phyloP scores from a whole-genome alignment of 2,888 invertebrate genomes.

The Ferdinandea cuprea region DNA sequence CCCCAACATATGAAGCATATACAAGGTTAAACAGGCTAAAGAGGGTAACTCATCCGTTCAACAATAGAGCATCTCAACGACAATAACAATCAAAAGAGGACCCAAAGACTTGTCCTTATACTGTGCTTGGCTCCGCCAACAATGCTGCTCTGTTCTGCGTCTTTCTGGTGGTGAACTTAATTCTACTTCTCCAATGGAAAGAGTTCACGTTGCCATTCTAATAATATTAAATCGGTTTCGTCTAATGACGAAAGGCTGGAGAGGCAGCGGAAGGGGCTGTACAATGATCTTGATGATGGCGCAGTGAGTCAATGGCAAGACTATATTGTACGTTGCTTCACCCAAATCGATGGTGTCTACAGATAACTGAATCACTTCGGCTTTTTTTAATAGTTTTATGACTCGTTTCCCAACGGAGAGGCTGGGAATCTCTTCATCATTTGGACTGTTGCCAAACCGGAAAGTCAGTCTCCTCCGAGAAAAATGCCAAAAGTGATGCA shows the following conservation, averaged over 20 bases:
- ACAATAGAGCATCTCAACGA: constrained; percentile 62
- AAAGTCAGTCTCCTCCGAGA: constrained; percentile 1
- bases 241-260: constrained; percentile 33
- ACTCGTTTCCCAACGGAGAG: constrained; percentile 33
- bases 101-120: constrained; percentile 24
- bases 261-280: neutral
- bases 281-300: constrained; percentile 38
- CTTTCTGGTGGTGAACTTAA: constrained; percentile 18
- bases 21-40: constrained; percentile 67
- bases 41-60: constrained; percentile 64
- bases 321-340: constrained; percentile 12
- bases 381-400: constrained; percentile 56
- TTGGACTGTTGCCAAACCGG: constrained; percentile 59
- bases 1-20: constrained; percentile 42
- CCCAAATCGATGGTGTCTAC: constrained; percentile 52
- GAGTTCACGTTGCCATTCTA: no score
- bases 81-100: constrained; percentile 59
- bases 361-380: constrained; percentile 49
- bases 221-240: constrained; percentile 52
- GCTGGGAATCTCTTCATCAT: constrained; percentile 6
- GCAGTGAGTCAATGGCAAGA: constrained; percentile 66
- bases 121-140: constrained; percentile 3
- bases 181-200: constrained; percentile 5
- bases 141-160: constrained; percentile 9
- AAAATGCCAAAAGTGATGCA: constrained; percentile 54